These are phyloP conservation scores for Sebastes vulpes DNA, from an alignment of 2,797 vertebrate species.

Conservation along the genomic window DNA sequence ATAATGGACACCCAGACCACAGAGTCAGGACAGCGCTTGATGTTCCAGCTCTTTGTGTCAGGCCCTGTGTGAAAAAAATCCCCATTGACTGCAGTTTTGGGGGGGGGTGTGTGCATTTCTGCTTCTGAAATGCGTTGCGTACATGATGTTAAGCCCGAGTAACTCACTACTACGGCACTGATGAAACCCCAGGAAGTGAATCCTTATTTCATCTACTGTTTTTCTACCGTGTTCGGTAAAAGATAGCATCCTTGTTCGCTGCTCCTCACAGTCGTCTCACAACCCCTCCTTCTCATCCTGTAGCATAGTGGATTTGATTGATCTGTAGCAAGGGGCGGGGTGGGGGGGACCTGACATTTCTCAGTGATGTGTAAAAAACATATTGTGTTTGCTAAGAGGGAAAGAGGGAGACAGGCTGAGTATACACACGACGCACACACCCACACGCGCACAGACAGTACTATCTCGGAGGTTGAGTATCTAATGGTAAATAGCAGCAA, in stretches of 20 bases:
- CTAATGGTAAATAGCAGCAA: conserved; percentile 18
- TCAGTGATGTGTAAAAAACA: conserved; percentile 86
- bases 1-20: conserved; percentile 79
- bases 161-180: conserved; percentile 41
- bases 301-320: conserved; percentile 80
- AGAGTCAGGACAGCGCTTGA: conserved; percentile 76
- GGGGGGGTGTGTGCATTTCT: neutral
- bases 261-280: conserved; percentile 48
- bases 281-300: conserved; percentile 60
- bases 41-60: conserved; percentile 77
- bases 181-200: conserved; percentile 69
- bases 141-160: conserved; percentile 47
- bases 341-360: conserved; percentile 84
- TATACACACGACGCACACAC: conserved; percentile 11
- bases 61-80: conserved; percentile 66
- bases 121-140: conserved; percentile 38
- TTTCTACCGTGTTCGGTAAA: conserved; percentile 49
- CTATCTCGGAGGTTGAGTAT: conserved; percentile 2
- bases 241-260: conserved; percentile 48
- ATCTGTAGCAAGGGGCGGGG: conserved; percentile 68
- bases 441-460: neutral
- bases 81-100: conserved; percentile 51
- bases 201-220: conserved; percentile 64
- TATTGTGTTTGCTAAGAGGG: conserved; percentile 80
- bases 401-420: conserved; percentile 36